Conservation (phyloP, 2,888 invertebrate species). For the Parascotia fuliginaria region DNA sequence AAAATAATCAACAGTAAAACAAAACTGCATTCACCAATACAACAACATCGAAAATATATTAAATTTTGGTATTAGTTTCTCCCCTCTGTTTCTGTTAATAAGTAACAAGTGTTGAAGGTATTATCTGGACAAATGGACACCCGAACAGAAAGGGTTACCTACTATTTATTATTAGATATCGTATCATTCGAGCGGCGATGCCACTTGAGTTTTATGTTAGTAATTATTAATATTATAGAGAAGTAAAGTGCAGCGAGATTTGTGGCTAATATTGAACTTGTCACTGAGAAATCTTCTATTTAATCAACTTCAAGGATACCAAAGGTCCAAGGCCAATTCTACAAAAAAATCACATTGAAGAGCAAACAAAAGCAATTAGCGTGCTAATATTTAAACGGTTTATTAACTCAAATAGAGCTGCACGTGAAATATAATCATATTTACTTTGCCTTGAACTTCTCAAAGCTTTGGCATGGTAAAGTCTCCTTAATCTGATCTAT, state of each 20-base stretch:
- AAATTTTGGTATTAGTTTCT: conserved; percentile 26
- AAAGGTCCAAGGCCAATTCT: no score
- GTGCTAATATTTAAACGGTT: no score
- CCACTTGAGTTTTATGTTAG: conserved; percentile 20
- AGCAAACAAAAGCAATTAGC: no score
- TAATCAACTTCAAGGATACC: no score
- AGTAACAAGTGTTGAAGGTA: conserved; percentile 48
- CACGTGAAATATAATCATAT: no score
- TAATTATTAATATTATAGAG: conserved; percentile 10
- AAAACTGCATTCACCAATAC: not conserved
- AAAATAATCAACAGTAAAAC: not conserved
- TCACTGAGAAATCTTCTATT: no score
- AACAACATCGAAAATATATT: conserved; percentile 33
- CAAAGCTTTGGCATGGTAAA: no score
- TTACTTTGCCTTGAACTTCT: no score
- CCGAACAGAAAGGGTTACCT: conserved; percentile 28
- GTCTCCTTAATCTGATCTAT: no score
- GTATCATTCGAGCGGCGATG: conserved; percentile 22
- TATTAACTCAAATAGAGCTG: no score
- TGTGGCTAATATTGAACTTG: no score
- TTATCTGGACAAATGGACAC: conserved; percentile 48
- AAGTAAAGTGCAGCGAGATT: not conserved
- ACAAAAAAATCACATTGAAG: no score
- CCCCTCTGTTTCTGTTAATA: conserved; percentile 39
- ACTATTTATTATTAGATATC: conserved; percentile 41